phyloP scores from a whole-genome alignment of 2,888 invertebrate genomes.

The Marronus borbonicus region DNA sequence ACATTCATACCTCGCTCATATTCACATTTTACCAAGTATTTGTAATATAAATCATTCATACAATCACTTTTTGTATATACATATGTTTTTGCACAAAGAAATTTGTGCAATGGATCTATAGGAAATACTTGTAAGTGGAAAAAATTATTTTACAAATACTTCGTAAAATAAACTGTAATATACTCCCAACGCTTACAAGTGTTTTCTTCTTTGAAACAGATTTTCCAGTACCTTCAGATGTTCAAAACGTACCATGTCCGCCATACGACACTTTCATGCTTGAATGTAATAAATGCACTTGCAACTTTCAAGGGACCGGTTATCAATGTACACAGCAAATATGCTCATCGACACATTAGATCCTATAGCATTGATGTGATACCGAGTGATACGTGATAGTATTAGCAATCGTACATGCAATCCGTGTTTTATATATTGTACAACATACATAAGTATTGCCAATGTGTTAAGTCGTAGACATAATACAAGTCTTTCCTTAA shows the following conservation, averaged over 20 bases:
- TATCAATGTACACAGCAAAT: conserved; percentile 73
- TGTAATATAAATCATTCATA: conserved; percentile 53
- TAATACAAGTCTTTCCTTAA: neutral
- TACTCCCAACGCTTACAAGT: conserved; percentile 52
- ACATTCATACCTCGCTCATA: neutral
- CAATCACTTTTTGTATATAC: conserved; percentile 8
- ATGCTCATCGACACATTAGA: conserved; percentile 62
- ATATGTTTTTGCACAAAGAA: neutral
- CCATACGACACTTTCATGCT: conserved; percentile 73
- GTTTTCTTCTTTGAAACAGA: conserved; percentile 57
- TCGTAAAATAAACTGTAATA: conserved; percentile 48
- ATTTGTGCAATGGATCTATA: conserved; percentile 36
- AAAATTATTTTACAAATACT: conserved; percentile 54
- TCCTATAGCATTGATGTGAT: neutral
- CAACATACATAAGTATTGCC: conserved; percentile 1
- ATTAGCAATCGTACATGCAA: conserved; percentile 19
- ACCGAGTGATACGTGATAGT: conserved; percentile 23
- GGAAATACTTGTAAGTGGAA: conserved; percentile 53
- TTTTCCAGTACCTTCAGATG: conserved; percentile 61
- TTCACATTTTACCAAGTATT: conserved; percentile 56
- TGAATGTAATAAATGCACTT: conserved; percentile 76
- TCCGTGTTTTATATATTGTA: neutral
- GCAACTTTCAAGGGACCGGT: conserved; percentile 73
- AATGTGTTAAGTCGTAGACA: neutral
- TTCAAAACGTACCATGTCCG: conserved; percentile 69